These are phyloP conservation scores for Yoshiicerus persimilis DNA, from an alignment of 1,140 invertebrate genomes.

Conservation along the genomic window DNA sequence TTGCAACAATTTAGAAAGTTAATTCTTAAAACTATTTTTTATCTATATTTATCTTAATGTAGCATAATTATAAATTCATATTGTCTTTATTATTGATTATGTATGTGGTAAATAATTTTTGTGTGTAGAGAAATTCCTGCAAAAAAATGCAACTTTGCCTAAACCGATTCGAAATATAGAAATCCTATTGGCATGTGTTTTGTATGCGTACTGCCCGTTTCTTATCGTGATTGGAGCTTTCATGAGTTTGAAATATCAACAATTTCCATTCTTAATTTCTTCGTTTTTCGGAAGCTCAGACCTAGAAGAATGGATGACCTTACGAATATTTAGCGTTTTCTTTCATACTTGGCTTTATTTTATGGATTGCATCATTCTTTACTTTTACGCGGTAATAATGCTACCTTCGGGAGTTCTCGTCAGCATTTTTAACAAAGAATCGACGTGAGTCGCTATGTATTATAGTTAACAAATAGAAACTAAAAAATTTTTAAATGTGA, in stretches of 20 bases:
- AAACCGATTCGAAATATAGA: background rate
- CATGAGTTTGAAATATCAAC: background rate
- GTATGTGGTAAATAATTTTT: too few species aligned
- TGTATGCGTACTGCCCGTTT: background rate
- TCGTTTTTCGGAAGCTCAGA: background rate
- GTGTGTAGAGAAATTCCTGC: background rate
- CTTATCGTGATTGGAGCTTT: background rate
- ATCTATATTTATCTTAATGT: background rate
- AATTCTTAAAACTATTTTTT: background rate
- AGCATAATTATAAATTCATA: background rate
- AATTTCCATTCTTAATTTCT: background rate
- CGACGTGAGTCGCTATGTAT: background rate
- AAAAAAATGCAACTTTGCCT: background rate
- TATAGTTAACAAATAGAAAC: too few species aligned
- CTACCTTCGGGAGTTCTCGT: background rate
- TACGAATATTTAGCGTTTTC: background rate
- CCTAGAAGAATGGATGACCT: background rate
- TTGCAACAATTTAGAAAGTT: background rate
- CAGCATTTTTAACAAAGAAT: background rate
- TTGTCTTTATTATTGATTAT: background rate
- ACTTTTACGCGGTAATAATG: background rate
- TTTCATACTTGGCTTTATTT: background rate
- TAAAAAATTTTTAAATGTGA: background rate
- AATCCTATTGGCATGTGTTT: background rate
- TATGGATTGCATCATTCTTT: background rate